phyloP scores from a whole-genome alignment of 2,113 vertebrate species.

The Charadrius vociferus region DNA sequence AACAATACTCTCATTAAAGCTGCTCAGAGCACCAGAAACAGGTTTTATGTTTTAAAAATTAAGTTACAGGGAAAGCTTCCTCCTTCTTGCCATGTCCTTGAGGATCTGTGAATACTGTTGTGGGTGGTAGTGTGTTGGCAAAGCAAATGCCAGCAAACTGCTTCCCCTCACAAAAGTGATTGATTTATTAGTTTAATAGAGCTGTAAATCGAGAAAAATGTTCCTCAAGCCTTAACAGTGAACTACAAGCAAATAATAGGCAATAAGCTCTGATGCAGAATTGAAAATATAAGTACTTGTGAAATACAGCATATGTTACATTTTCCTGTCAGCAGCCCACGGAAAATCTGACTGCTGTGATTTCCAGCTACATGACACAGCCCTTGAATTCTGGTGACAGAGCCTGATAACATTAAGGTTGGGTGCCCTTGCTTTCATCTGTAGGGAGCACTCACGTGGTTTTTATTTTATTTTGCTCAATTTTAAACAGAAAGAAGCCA shows the following conservation, averaged over 20 bases:
- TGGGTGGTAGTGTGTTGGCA: constrained; percentile 9
- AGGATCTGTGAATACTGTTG: background rate
- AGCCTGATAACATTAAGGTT: background rate
- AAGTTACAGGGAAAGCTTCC: constrained; percentile 9
- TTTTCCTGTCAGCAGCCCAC: constrained; percentile 1
- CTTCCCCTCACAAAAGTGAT: background rate
- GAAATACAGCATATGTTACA: background rate
- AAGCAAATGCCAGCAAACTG: constrained; percentile 37
- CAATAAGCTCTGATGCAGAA: constrained; percentile 8
- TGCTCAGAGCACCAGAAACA: constrained; percentile 8
- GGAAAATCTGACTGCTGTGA: background rate
- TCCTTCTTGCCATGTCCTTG: background rate
- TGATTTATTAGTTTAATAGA: constrained; percentile 50
- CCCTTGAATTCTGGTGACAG: background rate
- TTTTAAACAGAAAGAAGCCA: background rate
- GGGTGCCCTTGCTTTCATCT: background rate
- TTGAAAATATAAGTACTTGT: background rate
- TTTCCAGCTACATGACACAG: background rate
- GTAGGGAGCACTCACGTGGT: background rate
- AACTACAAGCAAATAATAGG: constrained; percentile 20
- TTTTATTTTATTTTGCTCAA: background rate
- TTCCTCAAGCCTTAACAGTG: background rate
- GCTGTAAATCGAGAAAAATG: background rate
- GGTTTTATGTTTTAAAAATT: constrained; percentile 15
- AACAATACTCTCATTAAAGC: constrained; percentile 38